phyloP scores from a whole-genome alignment of 2,797 vertebrate genomes.

The Halcyon leucocephala region DNA sequence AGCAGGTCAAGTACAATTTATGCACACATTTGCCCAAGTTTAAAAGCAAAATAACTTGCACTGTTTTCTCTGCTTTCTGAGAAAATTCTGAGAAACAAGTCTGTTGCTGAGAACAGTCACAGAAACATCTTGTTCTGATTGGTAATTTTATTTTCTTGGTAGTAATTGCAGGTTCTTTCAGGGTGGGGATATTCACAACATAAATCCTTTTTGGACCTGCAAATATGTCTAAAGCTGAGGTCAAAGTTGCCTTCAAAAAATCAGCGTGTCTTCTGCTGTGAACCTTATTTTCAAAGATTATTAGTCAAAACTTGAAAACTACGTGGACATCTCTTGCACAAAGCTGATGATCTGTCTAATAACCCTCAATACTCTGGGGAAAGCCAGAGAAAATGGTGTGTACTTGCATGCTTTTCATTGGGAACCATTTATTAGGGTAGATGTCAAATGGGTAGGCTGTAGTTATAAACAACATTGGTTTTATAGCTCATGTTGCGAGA shows the following conservation, averaged over 20 bases:
- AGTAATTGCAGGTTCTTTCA: neutral
- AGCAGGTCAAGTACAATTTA: neutral
- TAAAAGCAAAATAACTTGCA: neutral
- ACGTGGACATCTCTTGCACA: neutral
- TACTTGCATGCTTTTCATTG: neutral
- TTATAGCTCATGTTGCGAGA: neutral
- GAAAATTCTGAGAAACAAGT: neutral
- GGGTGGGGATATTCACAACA: neutral
- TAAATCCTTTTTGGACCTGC: neutral
- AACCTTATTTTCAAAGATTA: neutral
- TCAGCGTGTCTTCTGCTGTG: neutral
- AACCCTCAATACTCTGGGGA: neutral
- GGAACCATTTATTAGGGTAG: slow-evolving; percentile 6
- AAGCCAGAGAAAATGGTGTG: neutral
- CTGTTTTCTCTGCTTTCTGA: neutral
- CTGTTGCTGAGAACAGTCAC: neutral
- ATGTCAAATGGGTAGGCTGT: neutral
- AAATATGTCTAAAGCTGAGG: neutral
- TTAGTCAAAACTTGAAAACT: slow-evolving; percentile 8
- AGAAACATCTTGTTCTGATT: neutral
- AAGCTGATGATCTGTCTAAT: neutral
- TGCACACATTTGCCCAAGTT: neutral
- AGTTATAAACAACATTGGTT: slow-evolving; percentile 16
- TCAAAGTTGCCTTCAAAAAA: neutral
- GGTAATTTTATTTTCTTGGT: neutral